phyloP scores from a whole-genome alignment of 2,113 vertebrate genomes.

The Pituophis catenifer region DNA sequence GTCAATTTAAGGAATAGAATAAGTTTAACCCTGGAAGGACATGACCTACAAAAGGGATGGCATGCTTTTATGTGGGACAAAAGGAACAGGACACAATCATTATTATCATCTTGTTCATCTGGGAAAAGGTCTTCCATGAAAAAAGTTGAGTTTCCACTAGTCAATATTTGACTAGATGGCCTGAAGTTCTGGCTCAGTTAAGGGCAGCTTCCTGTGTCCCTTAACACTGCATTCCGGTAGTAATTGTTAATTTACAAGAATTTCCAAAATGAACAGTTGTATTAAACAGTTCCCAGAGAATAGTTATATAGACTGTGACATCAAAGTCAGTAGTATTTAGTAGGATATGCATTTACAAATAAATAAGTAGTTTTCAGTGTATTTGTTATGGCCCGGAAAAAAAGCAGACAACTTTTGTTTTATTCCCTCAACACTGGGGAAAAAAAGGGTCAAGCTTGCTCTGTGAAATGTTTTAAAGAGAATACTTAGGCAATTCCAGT shows the following conservation, averaged over 20 bases:
- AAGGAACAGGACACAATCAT: too few species aligned
- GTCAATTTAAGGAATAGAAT: too few species aligned
- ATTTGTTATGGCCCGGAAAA: not conserved
- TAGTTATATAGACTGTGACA: not conserved
- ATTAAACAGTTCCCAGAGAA: not conserved
- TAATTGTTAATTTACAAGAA: not conserved
- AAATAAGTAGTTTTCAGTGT: not conserved
- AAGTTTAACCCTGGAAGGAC: too few species aligned
- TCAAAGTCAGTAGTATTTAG: not conserved
- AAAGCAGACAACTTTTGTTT: not conserved
- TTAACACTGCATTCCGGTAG: not conserved
- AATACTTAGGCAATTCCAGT: not conserved
- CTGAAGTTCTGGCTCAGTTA: not conserved
- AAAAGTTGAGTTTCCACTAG: not conserved
- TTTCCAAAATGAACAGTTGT: not conserved
- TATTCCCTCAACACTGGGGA: not conserved
- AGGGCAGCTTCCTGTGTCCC: not conserved
- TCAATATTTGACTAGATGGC: not conserved
- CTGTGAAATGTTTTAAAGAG: not conserved
- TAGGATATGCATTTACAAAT: not conserved
- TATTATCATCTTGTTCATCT: not conserved
- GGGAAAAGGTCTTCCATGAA: not conserved
- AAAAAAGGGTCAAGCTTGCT: not conserved
- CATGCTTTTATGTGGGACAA: too few species aligned
- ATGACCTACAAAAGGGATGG: too few species aligned